A percentile compares a stretch with the other conserved stretches of the same genome.
Conservation (phyloP, 2,113 vertebrate genomes). For the Vimba vimba region DNA sequence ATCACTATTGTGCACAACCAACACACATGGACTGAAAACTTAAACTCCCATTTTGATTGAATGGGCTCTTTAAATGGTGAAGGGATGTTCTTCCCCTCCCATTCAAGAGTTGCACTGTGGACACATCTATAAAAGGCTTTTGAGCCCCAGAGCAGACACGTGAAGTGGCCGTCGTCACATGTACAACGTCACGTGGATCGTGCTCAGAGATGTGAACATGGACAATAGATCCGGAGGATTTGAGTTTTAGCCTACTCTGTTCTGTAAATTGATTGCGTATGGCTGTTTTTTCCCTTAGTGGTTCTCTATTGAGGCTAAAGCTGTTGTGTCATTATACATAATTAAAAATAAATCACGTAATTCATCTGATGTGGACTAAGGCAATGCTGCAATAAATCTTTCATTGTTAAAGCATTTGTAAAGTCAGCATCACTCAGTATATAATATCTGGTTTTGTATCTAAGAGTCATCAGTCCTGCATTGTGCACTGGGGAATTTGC, state of each 20-base stretch:
- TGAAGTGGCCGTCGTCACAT: not conserved
- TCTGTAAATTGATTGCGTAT: not conserved
- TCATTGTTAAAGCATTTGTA: not conserved
- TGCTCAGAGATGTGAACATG: not conserved
- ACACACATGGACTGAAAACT: not conserved
- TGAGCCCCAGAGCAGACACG: constrained; percentile 17
- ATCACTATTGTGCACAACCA: not conserved
- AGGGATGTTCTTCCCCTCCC: not conserved
- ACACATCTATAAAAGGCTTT: not conserved
- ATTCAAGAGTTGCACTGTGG: not conserved
- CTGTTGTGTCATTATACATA: not conserved
- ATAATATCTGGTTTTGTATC: not conserved
- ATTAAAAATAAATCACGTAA: no score
- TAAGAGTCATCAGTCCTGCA: not conserved
- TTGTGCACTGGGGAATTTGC: no score
- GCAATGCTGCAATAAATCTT: not conserved
- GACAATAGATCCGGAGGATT: not conserved
- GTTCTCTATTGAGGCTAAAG: not conserved
- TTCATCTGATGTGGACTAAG: not conserved
- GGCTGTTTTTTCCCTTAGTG: not conserved
- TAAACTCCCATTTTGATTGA: not conserved
- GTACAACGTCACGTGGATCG: not conserved
- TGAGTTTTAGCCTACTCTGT: not conserved
- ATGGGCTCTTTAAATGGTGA: not conserved
- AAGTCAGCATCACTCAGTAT: not conserved